A percentile compares a stretch with the other conserved stretches of the same genome.
These are phyloP conservation scores for Coptodon bakossiorum DNA, from an alignment of 2,113 vertebrate genomes.

Conservation along the genomic window DNA sequence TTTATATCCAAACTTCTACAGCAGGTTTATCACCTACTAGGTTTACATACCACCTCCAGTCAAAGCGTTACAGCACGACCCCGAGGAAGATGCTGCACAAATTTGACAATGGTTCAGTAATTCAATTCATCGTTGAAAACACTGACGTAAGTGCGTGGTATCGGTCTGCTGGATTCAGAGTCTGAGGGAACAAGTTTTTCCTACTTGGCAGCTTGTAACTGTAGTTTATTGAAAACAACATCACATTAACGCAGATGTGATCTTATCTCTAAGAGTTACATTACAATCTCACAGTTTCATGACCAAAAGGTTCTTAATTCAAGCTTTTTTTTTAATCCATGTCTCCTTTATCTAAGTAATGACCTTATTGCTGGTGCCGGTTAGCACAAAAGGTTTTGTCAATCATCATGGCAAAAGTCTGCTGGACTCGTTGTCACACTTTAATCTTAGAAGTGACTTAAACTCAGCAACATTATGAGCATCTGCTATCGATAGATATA, in stretches of 20 bases:
- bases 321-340: neutral
- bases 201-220: neutral
- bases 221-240: neutral
- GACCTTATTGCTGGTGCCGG: neutral
- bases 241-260: neutral
- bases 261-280: neutral
- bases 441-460: neutral
- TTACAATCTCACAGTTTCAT: neutral
- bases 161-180: neutral
- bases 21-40: neutral
- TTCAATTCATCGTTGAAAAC: neutral
- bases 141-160: accelerated
- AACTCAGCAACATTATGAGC: neutral
- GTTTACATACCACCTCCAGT: neutral
- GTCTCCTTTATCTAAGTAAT: neutral
- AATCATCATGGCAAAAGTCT: neutral
- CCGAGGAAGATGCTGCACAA: neutral
- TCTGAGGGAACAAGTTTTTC: neutral
- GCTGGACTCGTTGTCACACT: neutral
- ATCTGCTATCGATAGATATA: neutral
- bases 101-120: neutral
- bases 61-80: neutral
- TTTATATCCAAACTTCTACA: neutral
- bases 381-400: neutral
- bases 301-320: neutral